Conservation (phyloP, 2,113 vertebrate species). For the Hipposideros armiger region DNA sequence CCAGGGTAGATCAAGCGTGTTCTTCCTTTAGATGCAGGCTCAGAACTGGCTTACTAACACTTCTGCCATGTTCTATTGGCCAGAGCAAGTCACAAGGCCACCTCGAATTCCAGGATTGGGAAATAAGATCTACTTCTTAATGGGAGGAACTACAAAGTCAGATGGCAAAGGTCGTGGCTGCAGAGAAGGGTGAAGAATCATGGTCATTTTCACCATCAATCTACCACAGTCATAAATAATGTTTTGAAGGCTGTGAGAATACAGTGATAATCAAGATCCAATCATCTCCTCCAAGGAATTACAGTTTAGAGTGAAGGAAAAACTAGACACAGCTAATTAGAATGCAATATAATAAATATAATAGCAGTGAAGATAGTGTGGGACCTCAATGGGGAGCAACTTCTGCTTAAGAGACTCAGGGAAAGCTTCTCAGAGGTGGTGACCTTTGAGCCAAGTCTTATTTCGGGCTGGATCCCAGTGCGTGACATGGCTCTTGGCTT, state of each 20-base stretch:
- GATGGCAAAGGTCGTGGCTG: background rate
- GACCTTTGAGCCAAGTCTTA: background rate
- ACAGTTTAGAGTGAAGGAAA: background rate
- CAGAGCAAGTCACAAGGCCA: conserved; percentile 20
- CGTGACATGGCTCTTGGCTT: background rate
- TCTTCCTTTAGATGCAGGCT: background rate
- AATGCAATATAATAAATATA: background rate
- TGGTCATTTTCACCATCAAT: background rate
- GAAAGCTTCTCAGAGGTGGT: background rate
- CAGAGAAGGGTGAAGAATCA: background rate
- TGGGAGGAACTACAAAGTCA: background rate
- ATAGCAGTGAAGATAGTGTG: background rate
- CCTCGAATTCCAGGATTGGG: background rate
- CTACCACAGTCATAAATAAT: background rate
- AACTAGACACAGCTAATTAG: background rate
- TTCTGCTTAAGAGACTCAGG: background rate
- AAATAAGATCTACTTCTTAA: background rate
- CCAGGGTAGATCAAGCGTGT: background rate
- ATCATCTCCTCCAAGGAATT: background rate
- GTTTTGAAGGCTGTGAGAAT: background rate
- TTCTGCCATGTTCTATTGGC: background rate
- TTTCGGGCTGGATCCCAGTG: background rate
- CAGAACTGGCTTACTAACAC: background rate
- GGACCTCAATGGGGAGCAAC: background rate
- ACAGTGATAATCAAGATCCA: background rate